Evolutionary conservation across 2,888 invertebrate species (phyloP), one percentile per base, ranked within the genome.

Genomic region (Drosophila gaucha): DNA sequence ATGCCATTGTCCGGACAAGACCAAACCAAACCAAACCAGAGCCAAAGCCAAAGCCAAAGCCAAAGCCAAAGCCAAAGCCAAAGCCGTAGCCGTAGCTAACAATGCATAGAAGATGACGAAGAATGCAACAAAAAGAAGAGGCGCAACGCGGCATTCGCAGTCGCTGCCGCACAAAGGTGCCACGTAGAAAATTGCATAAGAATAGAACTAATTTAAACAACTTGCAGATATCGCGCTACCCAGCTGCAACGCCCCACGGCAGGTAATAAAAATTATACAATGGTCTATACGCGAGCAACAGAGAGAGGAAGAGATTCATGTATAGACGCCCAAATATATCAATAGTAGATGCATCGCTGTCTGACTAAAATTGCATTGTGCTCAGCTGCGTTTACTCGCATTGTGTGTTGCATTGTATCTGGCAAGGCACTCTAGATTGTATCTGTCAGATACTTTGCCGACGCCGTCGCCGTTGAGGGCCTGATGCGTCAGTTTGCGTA

Each of bases 171-270:
- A 80, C 84, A 84, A 82, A 84, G 74, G 73, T 73, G 76, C 84
- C 86, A 84, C 84, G 86, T 84, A 83, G 63, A 86, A 86, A 83
- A 84, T 84, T 83, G 83, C 86, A 74, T 78, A 80, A 86, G 86
- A 87, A 87, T 86, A 84, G 76, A 86, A 86, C 86, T 86, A 86
- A 86, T 86, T 86, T 87, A 87, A 87, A 80, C 71, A 77, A 76
- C 72, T 75, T 75, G 75, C 76, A 85, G 75, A 72, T 84, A 78
- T 62, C 64, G 58, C 75, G 68, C 60, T 49, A 63, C 49, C 36
- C 46, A 63, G 60, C 55, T 54, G 59, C 47, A 60, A 51, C 47
- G 54, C 38, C 39, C 9, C 24, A 36, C 46, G 24, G 59, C 63
- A 77, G 74, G 76, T 60, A 84, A 77, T 84, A 84, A 63, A 80